Conservation (phyloP, 2,888 invertebrate genomes). For the Hemaris fuciformis region DNA sequence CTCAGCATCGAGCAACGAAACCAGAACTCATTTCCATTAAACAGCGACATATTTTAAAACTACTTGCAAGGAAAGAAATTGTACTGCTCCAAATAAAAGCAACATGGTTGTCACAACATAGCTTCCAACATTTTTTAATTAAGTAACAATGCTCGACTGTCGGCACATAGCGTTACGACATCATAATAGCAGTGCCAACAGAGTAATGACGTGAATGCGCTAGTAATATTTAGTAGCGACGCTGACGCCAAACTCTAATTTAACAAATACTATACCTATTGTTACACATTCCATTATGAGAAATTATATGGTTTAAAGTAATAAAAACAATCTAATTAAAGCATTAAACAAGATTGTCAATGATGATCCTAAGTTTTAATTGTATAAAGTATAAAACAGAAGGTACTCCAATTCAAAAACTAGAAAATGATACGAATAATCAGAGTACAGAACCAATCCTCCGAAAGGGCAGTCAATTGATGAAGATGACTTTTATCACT, state of each 20-base stretch:
- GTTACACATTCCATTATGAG: not conserved
- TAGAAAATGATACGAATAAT: too few relatives aligned
- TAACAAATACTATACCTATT: not conserved
- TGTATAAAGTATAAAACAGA: too few relatives aligned
- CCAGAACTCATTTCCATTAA: not conserved
- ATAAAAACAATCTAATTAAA: too few relatives aligned
- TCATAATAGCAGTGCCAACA: not conserved
- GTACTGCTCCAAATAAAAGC: not conserved
- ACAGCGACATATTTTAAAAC: not conserved
- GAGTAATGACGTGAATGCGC: not conserved
- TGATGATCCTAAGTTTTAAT: too few relatives aligned
- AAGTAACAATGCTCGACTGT: not conserved
- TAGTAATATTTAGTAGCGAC: not conserved
- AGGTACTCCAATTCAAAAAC: too few relatives aligned
- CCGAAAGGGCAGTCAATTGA: too few relatives aligned
- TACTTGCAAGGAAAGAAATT: not conserved
- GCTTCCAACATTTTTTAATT: not conserved
- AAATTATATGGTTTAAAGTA: too few relatives aligned
- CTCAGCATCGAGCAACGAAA: not conserved
- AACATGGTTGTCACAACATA: not conserved
- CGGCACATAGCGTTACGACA: not conserved
- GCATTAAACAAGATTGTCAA: too few relatives aligned
- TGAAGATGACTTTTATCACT: too few relatives aligned
- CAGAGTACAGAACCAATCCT: too few relatives aligned
- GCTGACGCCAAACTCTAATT: not conserved